These are phyloP conservation scores for Dysdera silvatica DNA, from an alignment of 1,140 invertebrate species.

Conservation along the genomic window DNA sequence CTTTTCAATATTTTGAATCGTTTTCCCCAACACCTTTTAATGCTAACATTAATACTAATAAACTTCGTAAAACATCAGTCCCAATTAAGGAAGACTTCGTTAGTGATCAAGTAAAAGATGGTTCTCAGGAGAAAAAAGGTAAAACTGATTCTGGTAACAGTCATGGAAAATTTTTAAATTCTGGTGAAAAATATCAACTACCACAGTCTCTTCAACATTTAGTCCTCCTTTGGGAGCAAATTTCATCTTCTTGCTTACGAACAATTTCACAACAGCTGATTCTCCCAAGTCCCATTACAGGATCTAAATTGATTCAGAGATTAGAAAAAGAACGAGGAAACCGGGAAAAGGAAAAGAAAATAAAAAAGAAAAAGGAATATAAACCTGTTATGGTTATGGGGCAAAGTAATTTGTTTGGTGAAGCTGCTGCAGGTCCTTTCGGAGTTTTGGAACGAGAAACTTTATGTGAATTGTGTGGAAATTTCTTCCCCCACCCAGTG, in stretches of 20 bases:
- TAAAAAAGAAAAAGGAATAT: slow-evolving; percentile 46
- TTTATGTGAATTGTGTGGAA: slow-evolving; percentile 78
- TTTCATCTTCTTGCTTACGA: slow-evolving; percentile 61
- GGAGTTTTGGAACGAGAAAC: slow-evolving; percentile 50
- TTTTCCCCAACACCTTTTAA: slow-evolving; percentile 63
- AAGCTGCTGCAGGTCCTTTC: slow-evolving; percentile 35
- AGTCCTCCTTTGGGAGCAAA: slow-evolving; percentile 71
- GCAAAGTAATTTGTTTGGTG: slow-evolving; percentile 44
- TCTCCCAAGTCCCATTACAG: slow-evolving; percentile 36
- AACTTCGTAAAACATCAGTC: slow-evolving; percentile 39
- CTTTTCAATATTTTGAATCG: slow-evolving; percentile 63
- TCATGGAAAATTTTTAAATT: slow-evolving; percentile 1
- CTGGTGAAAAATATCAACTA: slow-evolving; percentile 41
- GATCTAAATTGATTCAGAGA: slow-evolving; percentile 33
- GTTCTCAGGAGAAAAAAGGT: not conserved
- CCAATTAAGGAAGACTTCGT: slow-evolving; percentile 28
- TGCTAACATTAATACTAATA: slow-evolving; percentile 58
- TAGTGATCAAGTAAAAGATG: slow-evolving; percentile 10
- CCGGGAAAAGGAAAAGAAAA: slow-evolving; percentile 37
- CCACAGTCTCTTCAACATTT: slow-evolving; percentile 73
- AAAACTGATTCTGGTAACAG: slow-evolving; percentile 11
- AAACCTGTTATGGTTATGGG: not conserved
- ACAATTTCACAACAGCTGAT: slow-evolving; percentile 55
- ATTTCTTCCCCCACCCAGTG: slow-evolving; percentile 64
- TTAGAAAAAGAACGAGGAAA: slow-evolving; percentile 47